These are phyloP conservation scores for Melikaiella ostensackeni DNA, from an alignment of 2,888 invertebrate genomes.

Conservation along the genomic window DNA sequence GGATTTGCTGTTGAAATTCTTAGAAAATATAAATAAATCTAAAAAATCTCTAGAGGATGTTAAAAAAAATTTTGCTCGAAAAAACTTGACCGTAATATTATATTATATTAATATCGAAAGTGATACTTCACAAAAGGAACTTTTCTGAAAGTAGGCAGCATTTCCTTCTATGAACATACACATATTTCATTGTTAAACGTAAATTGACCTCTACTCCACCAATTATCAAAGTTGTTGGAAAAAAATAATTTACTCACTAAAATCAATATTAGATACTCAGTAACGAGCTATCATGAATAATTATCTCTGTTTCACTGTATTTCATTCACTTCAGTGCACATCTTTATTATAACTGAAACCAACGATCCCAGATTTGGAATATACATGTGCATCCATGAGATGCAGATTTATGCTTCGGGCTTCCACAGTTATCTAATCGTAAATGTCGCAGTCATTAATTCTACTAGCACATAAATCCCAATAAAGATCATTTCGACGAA, in stretches of 20 bases:
- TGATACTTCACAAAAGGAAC: neutral
- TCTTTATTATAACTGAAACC: slow-evolving; percentile 30
- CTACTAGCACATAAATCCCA: neutral
- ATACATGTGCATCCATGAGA: neutral
- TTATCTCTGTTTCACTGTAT: slow-evolving; percentile 18
- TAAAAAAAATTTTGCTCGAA: neutral
- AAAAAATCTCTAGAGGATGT: neutral
- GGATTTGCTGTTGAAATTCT: neutral
- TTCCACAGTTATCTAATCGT: neutral
- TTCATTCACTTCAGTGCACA: slow-evolving; percentile 5
- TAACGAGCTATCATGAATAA: neutral
- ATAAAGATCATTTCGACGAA: neutral
- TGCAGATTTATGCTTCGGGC: slow-evolving; percentile 7
- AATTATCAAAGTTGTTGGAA: neutral
- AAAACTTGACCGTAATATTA: neutral
- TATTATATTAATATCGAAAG: too few species aligned
- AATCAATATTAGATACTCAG: neutral
- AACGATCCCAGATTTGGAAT: neutral
- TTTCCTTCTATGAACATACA: neutral
- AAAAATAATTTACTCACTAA: neutral
- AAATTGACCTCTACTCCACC: neutral
- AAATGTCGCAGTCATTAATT: slow-evolving; percentile 19
- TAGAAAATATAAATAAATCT: neutral
- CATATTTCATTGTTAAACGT: neutral
- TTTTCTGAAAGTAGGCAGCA: neutral